phyloP scores from a whole-genome alignment of 2,113 vertebrate genomes.

The Collichthys lucidus region DNA sequence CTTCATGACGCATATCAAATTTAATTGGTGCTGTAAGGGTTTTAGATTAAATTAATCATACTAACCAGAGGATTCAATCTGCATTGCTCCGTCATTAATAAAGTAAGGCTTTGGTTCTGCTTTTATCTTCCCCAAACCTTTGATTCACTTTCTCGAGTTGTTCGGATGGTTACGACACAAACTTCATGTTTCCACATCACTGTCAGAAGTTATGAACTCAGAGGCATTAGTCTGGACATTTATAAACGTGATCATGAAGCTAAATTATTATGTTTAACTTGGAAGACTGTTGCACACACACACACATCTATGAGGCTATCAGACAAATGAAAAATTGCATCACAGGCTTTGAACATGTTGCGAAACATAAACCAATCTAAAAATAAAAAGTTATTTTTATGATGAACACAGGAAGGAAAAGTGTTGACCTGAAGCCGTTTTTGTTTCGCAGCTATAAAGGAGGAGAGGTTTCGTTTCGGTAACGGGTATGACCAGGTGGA shows the following conservation, averaged over 20 bases:
- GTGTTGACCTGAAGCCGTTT: neutral
- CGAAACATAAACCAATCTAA: neutral
- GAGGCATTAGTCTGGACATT: neutral
- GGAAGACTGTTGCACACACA: neutral
- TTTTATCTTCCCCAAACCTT: constrained; percentile 28
- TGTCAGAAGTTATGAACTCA: neutral
- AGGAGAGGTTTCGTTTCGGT: constrained; percentile 88
- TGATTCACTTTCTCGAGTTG: neutral
- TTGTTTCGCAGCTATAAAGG: constrained; percentile 84
- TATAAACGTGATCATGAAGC: neutral
- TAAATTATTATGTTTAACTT: neutral
- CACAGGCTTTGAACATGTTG: constrained; percentile 7
- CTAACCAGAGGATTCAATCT: neutral
- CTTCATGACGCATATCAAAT: too few species aligned
- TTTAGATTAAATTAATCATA: neutral
- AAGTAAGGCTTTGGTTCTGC: neutral
- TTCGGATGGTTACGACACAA: neutral
- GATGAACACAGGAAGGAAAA: neutral
- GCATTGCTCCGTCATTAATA: neutral
- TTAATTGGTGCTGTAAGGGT: neutral
- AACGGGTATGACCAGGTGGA: constrained; percentile 85
- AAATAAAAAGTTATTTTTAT: neutral
- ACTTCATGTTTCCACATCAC: neutral
- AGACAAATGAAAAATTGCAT: constrained; percentile 5
- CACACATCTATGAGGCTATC: neutral